Evolutionary conservation across 1,140 invertebrate species (phyloP), one percentile per base, ranked within the genome.

Genomic region (Melitaea cinxia): DNA sequence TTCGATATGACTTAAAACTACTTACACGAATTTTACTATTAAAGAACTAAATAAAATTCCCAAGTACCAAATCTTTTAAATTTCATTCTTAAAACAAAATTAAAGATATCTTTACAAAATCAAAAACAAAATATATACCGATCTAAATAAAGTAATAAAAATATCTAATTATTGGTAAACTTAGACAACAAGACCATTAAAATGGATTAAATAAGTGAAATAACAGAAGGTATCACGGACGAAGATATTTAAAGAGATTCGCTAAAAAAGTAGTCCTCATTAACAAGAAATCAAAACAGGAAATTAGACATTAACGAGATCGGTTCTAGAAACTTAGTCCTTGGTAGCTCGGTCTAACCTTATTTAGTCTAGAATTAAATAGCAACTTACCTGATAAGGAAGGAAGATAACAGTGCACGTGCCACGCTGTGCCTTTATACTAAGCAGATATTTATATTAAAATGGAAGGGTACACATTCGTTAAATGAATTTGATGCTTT

Each of bases 311-410:
- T 47, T 47, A 47, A 23, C 42, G 21, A 24, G 42, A 47, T 23
- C 21, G 42, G 15, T 47, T 42, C 39, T 19, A 42, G 19, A 12
- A 47, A 47, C 42, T 12, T 47, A 24, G 42, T 47, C 42, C 42
- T 47, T 23, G 42, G 42, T 2, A 47, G 19, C 42, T 47, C 10
- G 42, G 6, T 23, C 42, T 21, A 21, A 12, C 42, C 42, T 47
- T 47, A 42, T 47, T 47, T 23, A 23, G 42, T n/a, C 35, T 39
- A 23, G 42, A 47, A 47, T 47, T 47, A 47, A 47, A 23, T 23
- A 47, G 19, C 19, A 9, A 23, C 42, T 47, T 23, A 21, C 42
- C 42, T 9, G 42, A 47, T 47, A 47, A 7, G 42, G 42, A 1
- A 0, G 4, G 4, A 4, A 47, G 42, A 47, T 47, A 47, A 47